Percentiles rank a stretch among this genome's conserved stretches.
Evolutionary conservation across 2,797 vertebrate species (phyloP).

Genomic region (Craterocephalus amniculus): DNA sequence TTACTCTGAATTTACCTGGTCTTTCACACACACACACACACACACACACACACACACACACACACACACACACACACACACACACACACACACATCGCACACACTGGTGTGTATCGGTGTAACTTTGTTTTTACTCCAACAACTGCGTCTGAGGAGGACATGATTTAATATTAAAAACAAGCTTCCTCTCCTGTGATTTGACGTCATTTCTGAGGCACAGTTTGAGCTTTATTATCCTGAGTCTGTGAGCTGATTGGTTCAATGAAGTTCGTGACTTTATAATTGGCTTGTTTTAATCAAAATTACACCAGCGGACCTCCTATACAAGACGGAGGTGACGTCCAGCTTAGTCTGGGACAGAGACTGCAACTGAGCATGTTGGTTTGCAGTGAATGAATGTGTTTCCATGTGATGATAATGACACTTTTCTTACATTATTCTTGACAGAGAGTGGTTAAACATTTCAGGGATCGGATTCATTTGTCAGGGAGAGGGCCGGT

Average conservation of each 20-base stretch:
- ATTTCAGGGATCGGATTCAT: background rate
- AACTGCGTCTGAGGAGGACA: background rate
- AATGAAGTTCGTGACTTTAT: background rate
- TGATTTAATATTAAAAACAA: background rate
- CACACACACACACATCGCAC: constrained; percentile 8
- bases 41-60: background rate
- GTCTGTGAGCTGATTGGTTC: background rate
- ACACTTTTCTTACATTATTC: too few species aligned
- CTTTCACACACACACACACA: constrained; percentile 16
- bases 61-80: background rate
- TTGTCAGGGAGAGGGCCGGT: background rate
- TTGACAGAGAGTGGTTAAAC: background rate
- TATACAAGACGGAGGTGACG: background rate
- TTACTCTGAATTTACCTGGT: constrained; percentile 59
- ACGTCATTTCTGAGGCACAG: background rate
- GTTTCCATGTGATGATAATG: background rate
- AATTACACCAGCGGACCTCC: background rate
- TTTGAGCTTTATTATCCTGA: background rate
- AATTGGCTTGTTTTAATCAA: background rate
- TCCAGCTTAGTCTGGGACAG: background rate
- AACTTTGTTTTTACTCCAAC: background rate
- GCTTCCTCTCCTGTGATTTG: background rate
- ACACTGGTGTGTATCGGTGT: background rate
- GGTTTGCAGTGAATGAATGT: background rate
- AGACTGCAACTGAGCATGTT: background rate